Conservation (phyloP, 1,140 invertebrate species). For the Rhagoletis pomonella region DNA sequence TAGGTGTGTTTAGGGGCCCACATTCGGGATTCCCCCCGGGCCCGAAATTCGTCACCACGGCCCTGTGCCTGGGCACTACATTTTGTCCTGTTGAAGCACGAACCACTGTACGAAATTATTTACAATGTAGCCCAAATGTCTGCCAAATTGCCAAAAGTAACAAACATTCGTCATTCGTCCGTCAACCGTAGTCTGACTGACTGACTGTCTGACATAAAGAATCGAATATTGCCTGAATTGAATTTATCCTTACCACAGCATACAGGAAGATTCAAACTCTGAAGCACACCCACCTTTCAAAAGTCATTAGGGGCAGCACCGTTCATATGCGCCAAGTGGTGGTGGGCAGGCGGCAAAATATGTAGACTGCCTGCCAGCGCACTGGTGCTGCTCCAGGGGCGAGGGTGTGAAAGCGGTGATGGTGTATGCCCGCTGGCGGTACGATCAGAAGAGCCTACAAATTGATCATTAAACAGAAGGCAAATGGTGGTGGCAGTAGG, state of each 20-base stretch:
- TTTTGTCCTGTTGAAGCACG: too few species aligned
- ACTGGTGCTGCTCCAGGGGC: not conserved
- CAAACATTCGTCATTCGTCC: slow-evolving; percentile 51
- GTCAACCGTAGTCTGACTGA: not conserved
- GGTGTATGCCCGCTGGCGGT: slow-evolving; percentile 51
- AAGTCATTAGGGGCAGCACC: slow-evolving; percentile 38
- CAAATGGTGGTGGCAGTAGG: slow-evolving; percentile 35
- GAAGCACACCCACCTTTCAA: slow-evolving; percentile 54
- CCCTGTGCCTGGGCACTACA: too few species aligned
- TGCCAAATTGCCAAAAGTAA: slow-evolving; percentile 41
- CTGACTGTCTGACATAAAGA: slow-evolving; percentile 37
- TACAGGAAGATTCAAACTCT: not conserved
- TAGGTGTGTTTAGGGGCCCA: too few species aligned
- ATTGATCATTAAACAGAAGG: slow-evolving; percentile 65
- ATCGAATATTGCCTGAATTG: slow-evolving; percentile 47
- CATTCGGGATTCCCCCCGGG: too few species aligned
- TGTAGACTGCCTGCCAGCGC: not conserved
- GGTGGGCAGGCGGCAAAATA: not conserved
- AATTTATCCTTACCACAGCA: not conserved
- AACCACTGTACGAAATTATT: slow-evolving; percentile 1
- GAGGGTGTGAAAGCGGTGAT: slow-evolving; percentile 51
- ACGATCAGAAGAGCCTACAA: slow-evolving; percentile 63
- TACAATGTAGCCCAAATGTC: slow-evolving; percentile 36
- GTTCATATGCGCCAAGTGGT: slow-evolving; percentile 4
- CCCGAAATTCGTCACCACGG: too few species aligned